A percentile compares a stretch with the other conserved stretches of the same genome.
phyloP scores from a whole-genome alignment of 2,888 invertebrate species.

The Nemotelus pantherinus region DNA sequence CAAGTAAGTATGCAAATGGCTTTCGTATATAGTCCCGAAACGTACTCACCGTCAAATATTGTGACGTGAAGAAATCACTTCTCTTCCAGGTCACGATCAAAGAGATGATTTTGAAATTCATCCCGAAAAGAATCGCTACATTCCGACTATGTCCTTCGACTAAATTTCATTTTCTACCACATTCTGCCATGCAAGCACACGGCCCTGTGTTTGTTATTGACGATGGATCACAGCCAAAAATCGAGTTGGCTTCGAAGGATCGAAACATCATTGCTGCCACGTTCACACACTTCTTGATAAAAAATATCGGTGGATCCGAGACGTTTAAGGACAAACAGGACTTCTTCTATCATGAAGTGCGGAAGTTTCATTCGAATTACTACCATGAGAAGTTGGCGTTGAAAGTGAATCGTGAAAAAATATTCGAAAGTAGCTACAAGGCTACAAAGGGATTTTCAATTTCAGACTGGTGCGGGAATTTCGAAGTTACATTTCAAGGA shows the following conservation, averaged over 20 bases:
- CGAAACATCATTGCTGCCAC: constrained; percentile 92
- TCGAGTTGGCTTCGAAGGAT: constrained; percentile 84
- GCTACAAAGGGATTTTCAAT: constrained; percentile 84
- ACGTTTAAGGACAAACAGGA: constrained; percentile 87
- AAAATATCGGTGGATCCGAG: constrained; percentile 95
- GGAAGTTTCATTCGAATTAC: constrained; percentile 87
- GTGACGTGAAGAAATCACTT: constrained; percentile 49
- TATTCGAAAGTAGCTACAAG: constrained; percentile 85
- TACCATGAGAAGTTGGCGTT: constrained; percentile 86
- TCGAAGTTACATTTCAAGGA: constrained; percentile 92
- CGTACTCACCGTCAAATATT: constrained; percentile 2
- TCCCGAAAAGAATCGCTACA: constrained; percentile 89
- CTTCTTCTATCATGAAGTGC: constrained; percentile 82
- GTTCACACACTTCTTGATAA: constrained; percentile 88
- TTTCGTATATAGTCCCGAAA: neutral
- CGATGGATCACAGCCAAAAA: constrained; percentile 89
- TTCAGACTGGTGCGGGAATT: constrained; percentile 95
- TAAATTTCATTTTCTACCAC: constrained; percentile 77
- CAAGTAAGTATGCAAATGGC: constrained; percentile 66
- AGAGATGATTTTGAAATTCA: constrained; percentile 91
- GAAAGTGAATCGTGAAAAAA: constrained; percentile 82
- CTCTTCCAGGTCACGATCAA: constrained; percentile 78
- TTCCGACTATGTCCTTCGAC: constrained; percentile 94
- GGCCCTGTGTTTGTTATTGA: constrained; percentile 82
- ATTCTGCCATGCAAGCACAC: constrained; percentile 64